Percentiles rank a stretch among this genome's conserved stretches.
phyloP scores from a whole-genome alignment of 1,140 invertebrate genomes.

The Coenobita brevimanus region DNA sequence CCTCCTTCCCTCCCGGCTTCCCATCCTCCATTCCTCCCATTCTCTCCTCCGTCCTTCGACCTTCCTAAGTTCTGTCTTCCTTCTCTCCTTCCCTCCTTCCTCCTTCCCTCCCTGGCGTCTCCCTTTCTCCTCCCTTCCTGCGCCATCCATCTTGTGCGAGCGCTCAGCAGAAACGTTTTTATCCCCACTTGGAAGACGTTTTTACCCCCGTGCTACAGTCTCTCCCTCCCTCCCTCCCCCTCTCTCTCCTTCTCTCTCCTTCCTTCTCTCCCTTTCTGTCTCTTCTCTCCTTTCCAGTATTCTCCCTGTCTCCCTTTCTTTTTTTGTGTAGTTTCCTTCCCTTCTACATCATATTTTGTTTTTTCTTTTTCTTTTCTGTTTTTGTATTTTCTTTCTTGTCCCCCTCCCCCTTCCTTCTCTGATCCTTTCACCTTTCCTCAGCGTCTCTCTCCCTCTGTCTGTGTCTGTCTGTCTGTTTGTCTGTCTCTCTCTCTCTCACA shows the following conservation, averaged over 20 bases:
- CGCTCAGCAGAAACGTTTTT: conserved; percentile 60
- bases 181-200: conserved; percentile 50
- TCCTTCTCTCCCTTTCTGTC: background rate
- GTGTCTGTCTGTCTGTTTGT: too few species aligned
- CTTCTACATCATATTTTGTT: background rate
- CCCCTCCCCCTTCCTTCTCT: background rate
- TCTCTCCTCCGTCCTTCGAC: conserved; percentile 9
- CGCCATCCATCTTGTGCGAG: conserved; percentile 54
- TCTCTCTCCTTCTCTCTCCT: background rate
- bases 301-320: background rate
- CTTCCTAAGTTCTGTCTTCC: conserved; percentile 5
- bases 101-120: background rate
- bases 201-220: conserved; percentile 18
- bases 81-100: background rate
- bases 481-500: too few species aligned
- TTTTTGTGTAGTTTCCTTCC: background rate
- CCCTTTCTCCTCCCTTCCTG: conserved; percentile 46
- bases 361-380: background rate
- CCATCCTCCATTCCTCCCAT: background rate
- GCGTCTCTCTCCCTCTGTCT: too few species aligned
- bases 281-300: background rate
- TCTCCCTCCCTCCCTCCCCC: background rate
- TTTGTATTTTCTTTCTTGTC: background rate
- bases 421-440: background rate
- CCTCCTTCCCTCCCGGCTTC: background rate